Evolutionary conservation across 1,140 invertebrate genomes (phyloP).

Genomic region (Diachasmimorpha longicaudata): DNA sequence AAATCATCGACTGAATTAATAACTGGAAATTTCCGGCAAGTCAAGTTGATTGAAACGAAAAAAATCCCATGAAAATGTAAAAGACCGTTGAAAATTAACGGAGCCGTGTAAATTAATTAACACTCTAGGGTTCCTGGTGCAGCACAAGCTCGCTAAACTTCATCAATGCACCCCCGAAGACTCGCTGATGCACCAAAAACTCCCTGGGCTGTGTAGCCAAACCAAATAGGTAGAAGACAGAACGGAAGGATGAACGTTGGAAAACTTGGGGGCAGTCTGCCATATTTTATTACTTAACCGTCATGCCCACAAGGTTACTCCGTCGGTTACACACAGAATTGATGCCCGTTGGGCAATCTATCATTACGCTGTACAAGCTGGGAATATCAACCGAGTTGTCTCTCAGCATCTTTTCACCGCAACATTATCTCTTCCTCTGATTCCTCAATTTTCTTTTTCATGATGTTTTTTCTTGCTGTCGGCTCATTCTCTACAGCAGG

Average conservation of each 20-base stretch:
- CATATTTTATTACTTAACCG: conserved; percentile 54
- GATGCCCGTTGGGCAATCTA: conserved; percentile 45
- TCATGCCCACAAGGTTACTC: conserved; percentile 44
- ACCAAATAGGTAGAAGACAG: no score
- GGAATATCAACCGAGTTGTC: not conserved
- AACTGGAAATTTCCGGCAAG: no score
- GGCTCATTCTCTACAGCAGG: not conserved
- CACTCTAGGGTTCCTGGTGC: not conserved
- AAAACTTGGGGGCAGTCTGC: conserved; percentile 34
- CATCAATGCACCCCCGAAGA: not conserved
- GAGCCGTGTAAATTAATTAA: not conserved
- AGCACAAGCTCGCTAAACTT: not conserved
- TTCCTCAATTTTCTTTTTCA: not conserved
- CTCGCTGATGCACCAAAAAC: not conserved
- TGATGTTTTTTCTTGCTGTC: not conserved
- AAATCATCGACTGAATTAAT: no score
- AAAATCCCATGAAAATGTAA: no score
- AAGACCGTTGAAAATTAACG: not conserved
- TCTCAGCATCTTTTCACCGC: not conserved
- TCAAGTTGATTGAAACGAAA: no score
- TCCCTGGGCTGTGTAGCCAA: not conserved
- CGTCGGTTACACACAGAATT: conserved; percentile 53
- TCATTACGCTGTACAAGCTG: conserved; percentile 29
- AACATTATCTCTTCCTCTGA: not conserved
- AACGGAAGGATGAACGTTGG: not conserved